A percentile compares a stretch with the other conserved stretches of the same genome.
Evolutionary conservation across 2,888 invertebrate species (phyloP).

Genomic region (Tipula unca): DNA sequence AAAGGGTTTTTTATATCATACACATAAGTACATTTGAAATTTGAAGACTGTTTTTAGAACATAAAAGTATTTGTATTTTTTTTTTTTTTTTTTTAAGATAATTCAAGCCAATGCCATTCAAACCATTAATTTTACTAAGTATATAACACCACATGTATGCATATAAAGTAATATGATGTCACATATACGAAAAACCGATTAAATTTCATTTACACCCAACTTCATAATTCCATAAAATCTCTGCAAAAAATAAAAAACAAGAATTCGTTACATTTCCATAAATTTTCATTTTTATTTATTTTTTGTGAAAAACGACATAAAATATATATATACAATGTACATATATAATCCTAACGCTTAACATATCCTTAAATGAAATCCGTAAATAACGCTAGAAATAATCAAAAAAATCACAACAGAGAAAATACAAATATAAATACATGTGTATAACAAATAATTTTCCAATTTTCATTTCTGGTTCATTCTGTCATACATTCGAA

Average conservation of each 20-base stretch:
- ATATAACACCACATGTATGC: not conserved
- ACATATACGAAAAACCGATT: not conserved
- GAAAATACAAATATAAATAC: not conserved
- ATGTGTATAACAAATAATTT: not conserved
- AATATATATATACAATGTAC: too few species aligned
- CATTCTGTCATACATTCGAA: not conserved
- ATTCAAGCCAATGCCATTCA: not conserved
- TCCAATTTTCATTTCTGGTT: slow-evolving; percentile 8
- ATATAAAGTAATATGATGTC: not conserved
- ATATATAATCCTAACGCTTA: not conserved
- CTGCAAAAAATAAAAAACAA: not conserved
- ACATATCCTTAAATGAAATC: slow-evolving; percentile 14
- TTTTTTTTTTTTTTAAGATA: too few species aligned
- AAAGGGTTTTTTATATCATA: not conserved
- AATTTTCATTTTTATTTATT: slow-evolving; percentile 2
- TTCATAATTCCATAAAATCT: slow-evolving; percentile 14
- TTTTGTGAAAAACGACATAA: not conserved
- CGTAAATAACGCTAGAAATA: slow-evolving; percentile 2
- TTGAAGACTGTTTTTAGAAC: not conserved
- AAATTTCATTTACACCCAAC: slow-evolving; percentile 8
- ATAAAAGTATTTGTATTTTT: not conserved
- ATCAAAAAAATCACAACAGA: not conserved
- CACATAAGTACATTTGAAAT: not conserved
- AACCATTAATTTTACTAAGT: not conserved
- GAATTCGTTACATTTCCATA: not conserved